phyloP scores from a whole-genome alignment of 2,888 invertebrate species.

The Clanis bilineata region DNA sequence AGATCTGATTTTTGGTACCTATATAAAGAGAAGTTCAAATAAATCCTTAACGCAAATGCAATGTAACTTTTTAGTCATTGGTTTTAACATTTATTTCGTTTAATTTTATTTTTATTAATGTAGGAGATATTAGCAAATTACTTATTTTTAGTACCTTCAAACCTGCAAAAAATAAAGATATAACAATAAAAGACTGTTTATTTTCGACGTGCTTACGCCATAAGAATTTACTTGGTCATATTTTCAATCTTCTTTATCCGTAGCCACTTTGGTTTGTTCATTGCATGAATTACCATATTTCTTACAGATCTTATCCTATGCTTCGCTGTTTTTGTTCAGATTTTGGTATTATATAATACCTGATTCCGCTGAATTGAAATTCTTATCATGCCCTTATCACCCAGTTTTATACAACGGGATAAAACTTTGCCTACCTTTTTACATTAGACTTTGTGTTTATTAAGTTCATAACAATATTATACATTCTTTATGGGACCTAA shows the following conservation, averaged over 20 bases:
- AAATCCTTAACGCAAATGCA: too few species aligned
- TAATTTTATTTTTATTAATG: too few species aligned
- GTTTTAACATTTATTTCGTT: too few species aligned
- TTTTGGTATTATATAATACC: constrained; percentile 14
- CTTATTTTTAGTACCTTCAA: too few species aligned
- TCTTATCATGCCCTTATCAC: not conserved
- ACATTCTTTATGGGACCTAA: not conserved
- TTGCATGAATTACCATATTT: constrained; percentile 41
- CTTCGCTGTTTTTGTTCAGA: constrained; percentile 23
- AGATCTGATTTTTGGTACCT: too few species aligned
- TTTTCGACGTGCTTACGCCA: not conserved
- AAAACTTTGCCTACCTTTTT: not conserved
- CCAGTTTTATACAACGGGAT: not conserved
- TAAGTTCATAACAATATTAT: not conserved
- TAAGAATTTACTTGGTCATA: constrained; percentile 4
- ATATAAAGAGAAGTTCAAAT: too few species aligned
- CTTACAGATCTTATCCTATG: constrained; percentile 2
- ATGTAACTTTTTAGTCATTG: too few species aligned
- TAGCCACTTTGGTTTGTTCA: constrained; percentile 23
- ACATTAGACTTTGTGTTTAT: not conserved
- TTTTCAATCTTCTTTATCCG: constrained; percentile 15
- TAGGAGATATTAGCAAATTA: too few species aligned
- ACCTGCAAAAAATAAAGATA: not conserved
- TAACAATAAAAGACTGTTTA: not conserved
- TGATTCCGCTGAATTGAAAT: not conserved